Evolutionary conservation across 1,140 invertebrate genomes (phyloP), one percentile per base, ranked within the genome.

Genomic region (Agrilus planipennis): DNA sequence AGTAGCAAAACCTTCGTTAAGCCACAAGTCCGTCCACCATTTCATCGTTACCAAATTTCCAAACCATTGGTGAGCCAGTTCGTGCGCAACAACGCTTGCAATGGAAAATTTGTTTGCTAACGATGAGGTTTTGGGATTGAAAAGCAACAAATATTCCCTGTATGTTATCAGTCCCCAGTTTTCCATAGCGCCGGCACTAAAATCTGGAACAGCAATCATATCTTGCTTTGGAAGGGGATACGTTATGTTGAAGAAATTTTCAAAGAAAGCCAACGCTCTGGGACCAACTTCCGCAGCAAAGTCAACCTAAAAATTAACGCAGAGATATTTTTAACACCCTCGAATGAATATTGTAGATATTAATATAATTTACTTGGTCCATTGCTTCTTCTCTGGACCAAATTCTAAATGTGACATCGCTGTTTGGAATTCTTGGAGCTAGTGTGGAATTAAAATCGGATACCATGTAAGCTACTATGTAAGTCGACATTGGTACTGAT

Each of bases 171-270:
- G 54, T 2, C 75, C 75, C 75, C 75, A 76, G 51, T 86, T 86
- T 62, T 90, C 84, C 82, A 86, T 87, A 6, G 82, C 86, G 0
- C 81, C 77, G 17, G 81, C 80, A 2, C 74, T 77, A 57, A 94
- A 93, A 57, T 94, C 88, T 1, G 90, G 89, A 35, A 95, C 79
- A 0, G 86, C 89, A 34, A 93, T 77, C 51, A 92, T 65, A 64
- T 95, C 90, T 75, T 82, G 68, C 54, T 86, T 86, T 2, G 80
- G 77, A 19, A 87, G 58, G 0, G 77, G 80, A 46, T 81, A 87
- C 5, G 71, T 67, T 9, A 83, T 69, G 21, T 75, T 69, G 52
- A 92, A 92, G 51, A 83, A 89, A 2, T 85, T 65, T 54, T 89
- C 84, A 60, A 76, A 93, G 50, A 75, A 86, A 9, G 72, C 63